Conservation (phyloP, 2,888 invertebrate genomes). For the Sesamia inferens region DNA sequence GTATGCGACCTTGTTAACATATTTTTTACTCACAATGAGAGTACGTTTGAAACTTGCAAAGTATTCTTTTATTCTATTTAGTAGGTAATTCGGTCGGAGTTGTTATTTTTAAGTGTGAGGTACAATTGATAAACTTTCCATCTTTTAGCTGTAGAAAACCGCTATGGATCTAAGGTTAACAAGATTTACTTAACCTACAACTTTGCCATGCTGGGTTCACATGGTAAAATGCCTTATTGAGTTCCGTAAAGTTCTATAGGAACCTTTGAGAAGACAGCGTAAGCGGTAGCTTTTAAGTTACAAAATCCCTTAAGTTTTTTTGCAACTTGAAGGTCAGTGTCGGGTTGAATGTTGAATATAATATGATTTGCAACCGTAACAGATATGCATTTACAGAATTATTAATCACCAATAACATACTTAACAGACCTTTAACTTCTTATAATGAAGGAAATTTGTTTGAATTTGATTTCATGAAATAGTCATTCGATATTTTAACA, state of each 20-base stretch:
- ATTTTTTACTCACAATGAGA: slow-evolving; percentile 10
- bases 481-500: not conserved
- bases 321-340: not conserved
- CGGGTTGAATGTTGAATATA: not conserved
- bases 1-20: not conserved
- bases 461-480: not conserved
- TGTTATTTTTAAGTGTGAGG: slow-evolving; percentile 69
- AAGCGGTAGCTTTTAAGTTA: no score
- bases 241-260: slow-evolving; percentile 28
- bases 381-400: not conserved
- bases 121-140: slow-evolving; percentile 64
- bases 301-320: no score
- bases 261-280: slow-evolving; percentile 13
- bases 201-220: slow-evolving; percentile 39
- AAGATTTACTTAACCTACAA: slow-evolving; percentile 66
- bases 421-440: no score
- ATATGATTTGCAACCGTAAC: not conserved
- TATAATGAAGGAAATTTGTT: no score
- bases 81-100: slow-evolving; percentile 71
- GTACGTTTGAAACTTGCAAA: slow-evolving; percentile 43
- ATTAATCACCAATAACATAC: not conserved
- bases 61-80: slow-evolving; percentile 63
- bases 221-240: slow-evolving; percentile 27
- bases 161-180: slow-evolving; percentile 60
- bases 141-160: slow-evolving; percentile 62